These are phyloP conservation scores for Guaruba guarouba DNA, from an alignment of 2,113 vertebrate species.

Conservation along the genomic window DNA sequence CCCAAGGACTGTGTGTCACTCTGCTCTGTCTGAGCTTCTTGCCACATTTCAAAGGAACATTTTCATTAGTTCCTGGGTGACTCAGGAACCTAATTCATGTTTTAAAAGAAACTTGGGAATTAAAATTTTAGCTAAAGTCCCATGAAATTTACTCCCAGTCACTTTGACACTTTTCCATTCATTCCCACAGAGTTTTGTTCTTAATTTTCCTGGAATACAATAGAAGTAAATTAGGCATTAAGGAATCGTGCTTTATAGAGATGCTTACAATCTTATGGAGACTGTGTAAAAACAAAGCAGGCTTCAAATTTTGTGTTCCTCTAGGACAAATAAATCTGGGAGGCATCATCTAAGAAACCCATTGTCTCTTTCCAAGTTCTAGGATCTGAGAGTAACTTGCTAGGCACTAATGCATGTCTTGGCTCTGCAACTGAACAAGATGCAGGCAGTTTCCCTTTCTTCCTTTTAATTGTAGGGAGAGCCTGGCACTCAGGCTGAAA, in stretches of 20 bases:
- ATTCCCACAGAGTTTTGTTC: conserved; percentile 30
- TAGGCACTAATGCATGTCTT: background rate
- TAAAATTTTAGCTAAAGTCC: conserved; percentile 42
- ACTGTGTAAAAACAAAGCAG: conserved; percentile 1
- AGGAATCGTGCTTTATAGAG: conserved; percentile 43
- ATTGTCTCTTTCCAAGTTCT: background rate
- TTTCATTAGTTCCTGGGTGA: conserved; percentile 52
- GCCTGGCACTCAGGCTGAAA: background rate
- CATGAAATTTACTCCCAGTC: conserved; percentile 48
- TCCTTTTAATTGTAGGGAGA: background rate
- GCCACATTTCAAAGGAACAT: conserved; percentile 9
- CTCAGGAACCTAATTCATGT: background rate
- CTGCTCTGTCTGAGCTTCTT: background rate
- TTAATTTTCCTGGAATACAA: conserved; percentile 61
- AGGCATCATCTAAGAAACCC: background rate
- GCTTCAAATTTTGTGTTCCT: background rate
- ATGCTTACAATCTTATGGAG: background rate
- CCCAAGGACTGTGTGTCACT: conserved; percentile 4
- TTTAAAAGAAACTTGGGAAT: conserved; percentile 41
- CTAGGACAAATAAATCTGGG: background rate
- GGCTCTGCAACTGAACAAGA: background rate
- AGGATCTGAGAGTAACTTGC: background rate
- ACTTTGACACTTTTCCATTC: conserved; percentile 14
- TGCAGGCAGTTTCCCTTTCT: background rate
- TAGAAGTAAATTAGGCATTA: conserved; percentile 46